Evolutionary conservation across 2,797 vertebrate genomes (phyloP), one percentile per base, ranked within the genome.

Genomic region (Tangara arthus): DNA sequence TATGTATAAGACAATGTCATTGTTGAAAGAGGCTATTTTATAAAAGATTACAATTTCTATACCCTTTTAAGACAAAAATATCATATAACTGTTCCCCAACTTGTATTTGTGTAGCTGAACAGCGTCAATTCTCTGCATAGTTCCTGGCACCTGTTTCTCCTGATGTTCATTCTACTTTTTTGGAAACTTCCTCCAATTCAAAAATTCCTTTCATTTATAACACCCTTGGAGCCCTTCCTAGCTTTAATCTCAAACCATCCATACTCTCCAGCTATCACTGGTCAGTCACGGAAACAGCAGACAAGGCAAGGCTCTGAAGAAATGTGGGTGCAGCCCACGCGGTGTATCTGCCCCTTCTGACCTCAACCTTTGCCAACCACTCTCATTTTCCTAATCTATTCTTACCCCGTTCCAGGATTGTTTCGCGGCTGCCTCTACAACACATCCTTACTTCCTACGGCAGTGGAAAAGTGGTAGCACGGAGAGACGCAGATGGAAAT

Each of bases 401-500:
- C 6, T 6, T 24, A 10, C 12, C 13, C 65, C 22, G 1, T 26
- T 34, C 42, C 89, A 19, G 66, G 24, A 10, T 3, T 5, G 22
- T 41, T 60, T 26, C 50, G 9, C 1, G 18, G 30, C 55, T 34
- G 39, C 82, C 70, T 57, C 21, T 14, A 15, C 23, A 18, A 17
- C 35, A 11, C 17, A 6, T 3, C 28, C 28, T 15, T 20, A 11
- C 55, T 52, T 17, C 76, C 57, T 20, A 1, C 2, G 20, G 0
- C 26, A 6, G 34, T 3, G 49, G n/a, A 15, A 24, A 18, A 37
- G 11, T 4, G 7, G 11, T 1, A 18, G 55, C 37, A 1, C 4
- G 4, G 72, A 46, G 52, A 46, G 20, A 19, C 0, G 42, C 61
- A 1, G 49, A 5, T 1, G 37, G 28, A 4, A 6, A 13, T 9